These are phyloP conservation scores for Corythornis leucogaster DNA, from an alignment of 2,797 vertebrate genomes.

Conservation along the genomic window DNA sequence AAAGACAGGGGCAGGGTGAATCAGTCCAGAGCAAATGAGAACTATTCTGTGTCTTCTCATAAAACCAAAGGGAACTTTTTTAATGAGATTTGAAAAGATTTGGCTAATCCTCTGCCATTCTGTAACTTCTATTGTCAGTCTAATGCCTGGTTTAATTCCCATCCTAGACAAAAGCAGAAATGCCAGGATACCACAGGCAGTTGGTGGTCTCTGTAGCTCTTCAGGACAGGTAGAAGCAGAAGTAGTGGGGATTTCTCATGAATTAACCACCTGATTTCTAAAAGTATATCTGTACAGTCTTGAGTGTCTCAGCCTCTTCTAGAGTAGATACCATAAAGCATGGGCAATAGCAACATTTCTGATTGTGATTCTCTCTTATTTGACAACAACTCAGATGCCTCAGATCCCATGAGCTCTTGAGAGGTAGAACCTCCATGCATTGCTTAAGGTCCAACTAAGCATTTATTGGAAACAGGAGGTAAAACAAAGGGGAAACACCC, in stretches of 20 bases:
- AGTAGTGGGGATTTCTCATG: not conserved
- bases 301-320: not conserved
- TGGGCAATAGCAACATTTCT: not conserved
- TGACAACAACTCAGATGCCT: not conserved
- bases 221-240: constrained; percentile 22
- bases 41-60: not conserved
- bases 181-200: not conserved
- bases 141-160: not conserved
- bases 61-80: not conserved
- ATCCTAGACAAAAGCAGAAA: constrained; percentile 14
- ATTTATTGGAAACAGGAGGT: not conserved
- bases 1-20: not conserved
- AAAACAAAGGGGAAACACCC: not conserved
- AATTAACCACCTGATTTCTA: not conserved
- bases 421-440: not conserved
- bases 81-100: not conserved
- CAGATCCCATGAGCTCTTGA: not conserved
- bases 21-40: not conserved
- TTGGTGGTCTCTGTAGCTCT: not conserved
- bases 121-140: not conserved
- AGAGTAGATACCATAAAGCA: not conserved
- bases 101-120: not conserved
- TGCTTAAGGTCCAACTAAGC: not conserved
- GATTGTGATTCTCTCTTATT: not conserved
- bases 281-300: not conserved